These are phyloP conservation scores for Drosophila subquinaria DNA, from an alignment of 2,888 invertebrate species.

Conservation along the genomic window DNA sequence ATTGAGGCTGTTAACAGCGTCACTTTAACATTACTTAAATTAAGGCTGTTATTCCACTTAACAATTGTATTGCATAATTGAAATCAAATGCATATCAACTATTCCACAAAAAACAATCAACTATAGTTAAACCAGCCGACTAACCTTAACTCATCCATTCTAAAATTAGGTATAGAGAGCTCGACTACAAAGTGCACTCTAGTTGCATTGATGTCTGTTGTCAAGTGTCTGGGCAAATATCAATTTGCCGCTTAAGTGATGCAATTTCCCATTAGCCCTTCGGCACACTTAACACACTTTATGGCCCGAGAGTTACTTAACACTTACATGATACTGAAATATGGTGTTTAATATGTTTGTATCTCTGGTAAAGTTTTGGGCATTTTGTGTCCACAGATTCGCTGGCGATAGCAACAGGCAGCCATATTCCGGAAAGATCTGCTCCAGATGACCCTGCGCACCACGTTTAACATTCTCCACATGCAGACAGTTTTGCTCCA, in stretches of 20 bases:
- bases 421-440: conserved; percentile 94
- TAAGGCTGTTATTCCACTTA: not conserved
- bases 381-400: conserved; percentile 96
- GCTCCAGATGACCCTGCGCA: conserved; percentile 86
- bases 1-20: not conserved
- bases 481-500: conserved; percentile 94
- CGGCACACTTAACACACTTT: conserved; percentile 9
- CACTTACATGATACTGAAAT: conserved; percentile 92
- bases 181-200: conserved; percentile 19
- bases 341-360: conserved; percentile 92
- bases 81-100: not conserved
- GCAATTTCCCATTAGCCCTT: conserved; percentile 40
- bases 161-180: not conserved
- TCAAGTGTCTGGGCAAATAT: conserved; percentile 39
- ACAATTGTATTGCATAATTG: not conserved
- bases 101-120: not conserved
- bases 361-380: conserved; percentile 92
- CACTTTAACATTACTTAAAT: not conserved
- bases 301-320: not conserved
- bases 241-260: conserved; percentile 35
- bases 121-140: not conserved
- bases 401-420: conserved; percentile 97
- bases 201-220: conserved; percentile 20
- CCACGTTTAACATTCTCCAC: conserved; percentile 91
- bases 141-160: not conserved